Evolutionary conservation across 2,888 invertebrate genomes (phyloP), one percentile per base, ranked within the genome.

Genomic region (Kuschelorhynchus macadamiae): DNA sequence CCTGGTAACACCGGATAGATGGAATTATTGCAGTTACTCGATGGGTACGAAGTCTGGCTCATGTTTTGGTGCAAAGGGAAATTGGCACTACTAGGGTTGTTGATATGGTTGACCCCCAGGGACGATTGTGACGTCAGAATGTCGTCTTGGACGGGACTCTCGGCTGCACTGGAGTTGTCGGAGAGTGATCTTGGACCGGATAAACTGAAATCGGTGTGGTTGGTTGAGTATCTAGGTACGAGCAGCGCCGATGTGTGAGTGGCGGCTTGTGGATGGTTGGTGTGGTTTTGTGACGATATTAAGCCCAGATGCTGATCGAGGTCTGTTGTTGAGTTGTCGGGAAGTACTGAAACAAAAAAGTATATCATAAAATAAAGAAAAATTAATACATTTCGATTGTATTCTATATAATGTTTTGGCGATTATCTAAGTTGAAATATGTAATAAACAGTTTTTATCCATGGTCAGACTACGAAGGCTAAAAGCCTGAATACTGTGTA

Each of bases 71-170:
- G 83, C 17, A 91, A 86, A 4, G 89, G 88, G 78, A 91, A 91
- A 80, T 90, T 90, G 21, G 88, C 84, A 20, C 47, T 62, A n/a
- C 17, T 49, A 2, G 52, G 14, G 39, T 46, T 55, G 74, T 76
- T 77, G 11, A 72, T 74, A 42, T 87, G 88, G 73, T 88, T 88
- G 9, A 83, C 87, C 11, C 88, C 87, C 74, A 89, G 87, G 79
- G 88, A 87, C 1, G 89, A 88, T 77, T 90, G 91, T 4, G 89
- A 88, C 12, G 89, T 88, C 33, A 91, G 85, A 1, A 91, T 83
- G 76, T 93, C 92, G 78, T 92, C 92, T 84, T 93, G 93, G 12
- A 93, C 92, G 1, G 93, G 93, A 33, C 92, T 92, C 79, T 93
- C 93, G 1, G 93, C 92, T 70, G 93, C 91, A 32, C 93, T 93